A percentile compares a stretch with the other conserved stretches of the same genome.
phyloP scores from a whole-genome alignment of 2,797 vertebrate species.

The Cirrhinus mrigala region DNA sequence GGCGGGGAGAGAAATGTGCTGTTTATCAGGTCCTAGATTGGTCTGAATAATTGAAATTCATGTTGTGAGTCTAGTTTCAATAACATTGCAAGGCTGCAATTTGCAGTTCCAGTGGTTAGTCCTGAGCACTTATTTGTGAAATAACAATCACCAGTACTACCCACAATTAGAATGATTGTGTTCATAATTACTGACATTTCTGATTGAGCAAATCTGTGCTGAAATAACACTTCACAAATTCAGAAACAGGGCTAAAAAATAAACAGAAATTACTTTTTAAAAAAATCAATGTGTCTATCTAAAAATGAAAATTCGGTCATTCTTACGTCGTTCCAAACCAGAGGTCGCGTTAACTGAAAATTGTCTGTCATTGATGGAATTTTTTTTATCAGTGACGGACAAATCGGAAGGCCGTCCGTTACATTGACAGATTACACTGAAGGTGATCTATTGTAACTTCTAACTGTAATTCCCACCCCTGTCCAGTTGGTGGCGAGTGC shows the following conservation, averaged over 20 bases:
- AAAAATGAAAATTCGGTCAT: background rate
- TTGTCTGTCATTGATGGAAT: no score
- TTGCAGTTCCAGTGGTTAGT: conserved; percentile 48
- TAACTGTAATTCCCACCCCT: no score
- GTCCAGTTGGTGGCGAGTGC: no score
- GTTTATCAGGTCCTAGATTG: conserved; percentile 72
- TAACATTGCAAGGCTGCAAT: conserved; percentile 55
- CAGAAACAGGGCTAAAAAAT: conserved; percentile 11
- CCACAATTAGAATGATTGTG: conserved; percentile 50
- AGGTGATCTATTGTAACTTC: no score
- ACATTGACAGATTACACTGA: no score
- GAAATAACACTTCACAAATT: conserved; percentile 26
- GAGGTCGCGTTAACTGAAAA: no score
- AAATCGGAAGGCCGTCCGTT: no score
- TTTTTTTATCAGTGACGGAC: no score
- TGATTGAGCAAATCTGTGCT: conserved; percentile 12
- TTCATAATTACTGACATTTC: conserved; percentile 49
- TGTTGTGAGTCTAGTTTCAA: conserved; percentile 59
- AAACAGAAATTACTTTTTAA: background rate
- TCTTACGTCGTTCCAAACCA: no score
- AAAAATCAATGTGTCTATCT: background rate
- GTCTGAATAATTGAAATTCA: conserved; percentile 63
- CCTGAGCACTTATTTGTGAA: conserved; percentile 56
- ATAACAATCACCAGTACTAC: conserved; percentile 54
- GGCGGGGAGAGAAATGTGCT: conserved; percentile 69